Conservation (phyloP, 2,113 vertebrate species). For the Epinephelus fuscoguttatus region DNA sequence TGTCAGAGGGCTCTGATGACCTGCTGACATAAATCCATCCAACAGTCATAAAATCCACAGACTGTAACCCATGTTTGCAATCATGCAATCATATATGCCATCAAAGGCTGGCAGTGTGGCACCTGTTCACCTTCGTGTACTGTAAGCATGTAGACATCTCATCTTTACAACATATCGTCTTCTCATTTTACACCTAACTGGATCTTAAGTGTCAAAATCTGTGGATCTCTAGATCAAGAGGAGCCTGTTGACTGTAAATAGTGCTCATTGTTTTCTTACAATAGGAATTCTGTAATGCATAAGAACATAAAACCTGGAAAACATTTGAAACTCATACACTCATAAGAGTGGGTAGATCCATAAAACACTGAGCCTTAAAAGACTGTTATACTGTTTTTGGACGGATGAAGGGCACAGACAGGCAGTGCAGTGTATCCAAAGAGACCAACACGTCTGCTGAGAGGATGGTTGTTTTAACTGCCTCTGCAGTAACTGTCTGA, state of each 20-base stretch:
- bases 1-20: background rate
- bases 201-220: too few species aligned
- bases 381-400: background rate
- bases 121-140: background rate
- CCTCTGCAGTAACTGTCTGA: conserved; percentile 5
- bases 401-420: background rate
- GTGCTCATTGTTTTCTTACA: background rate
- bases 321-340: too few species aligned
- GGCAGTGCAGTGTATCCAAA: background rate
- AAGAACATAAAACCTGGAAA: background rate
- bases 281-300: too few species aligned
- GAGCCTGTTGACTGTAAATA: background rate
- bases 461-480: background rate
- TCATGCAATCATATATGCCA: background rate
- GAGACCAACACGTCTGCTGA: background rate
- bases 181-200: background rate
- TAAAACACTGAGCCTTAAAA: background rate
- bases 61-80: background rate
- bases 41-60: background rate
- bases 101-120: background rate
- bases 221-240: background rate
- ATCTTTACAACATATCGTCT: background rate
- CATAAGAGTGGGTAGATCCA: too few species aligned
- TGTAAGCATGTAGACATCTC: background rate
- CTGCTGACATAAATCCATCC: background rate